phyloP scores from a whole-genome alignment of 2,113 vertebrate genomes.

The Pelecanoides urinatrix region DNA sequence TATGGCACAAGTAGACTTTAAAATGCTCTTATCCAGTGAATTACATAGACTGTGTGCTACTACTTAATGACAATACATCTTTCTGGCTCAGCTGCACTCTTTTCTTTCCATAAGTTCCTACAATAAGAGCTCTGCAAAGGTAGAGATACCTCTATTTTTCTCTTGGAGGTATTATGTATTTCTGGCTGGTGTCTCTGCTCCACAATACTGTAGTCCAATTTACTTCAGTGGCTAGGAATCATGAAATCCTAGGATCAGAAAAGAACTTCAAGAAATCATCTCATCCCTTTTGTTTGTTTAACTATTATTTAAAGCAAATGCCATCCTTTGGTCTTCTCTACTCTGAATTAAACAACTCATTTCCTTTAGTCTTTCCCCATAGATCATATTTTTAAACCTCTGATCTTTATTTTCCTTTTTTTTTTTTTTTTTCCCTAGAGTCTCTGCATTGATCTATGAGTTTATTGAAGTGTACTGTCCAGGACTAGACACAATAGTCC shows the following conservation, averaged over 20 bases:
- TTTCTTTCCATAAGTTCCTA: neutral
- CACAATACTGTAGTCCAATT: neutral
- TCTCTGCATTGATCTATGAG: neutral
- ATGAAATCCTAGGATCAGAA: neutral
- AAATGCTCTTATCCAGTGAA: neutral
- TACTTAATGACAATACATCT: neutral
- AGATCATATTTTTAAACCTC: neutral
- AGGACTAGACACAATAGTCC: conserved; percentile 14
- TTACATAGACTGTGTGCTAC: neutral
- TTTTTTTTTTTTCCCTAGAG: neutral
- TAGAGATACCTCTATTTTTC: neutral
- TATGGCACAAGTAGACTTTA: neutral
- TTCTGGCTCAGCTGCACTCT: neutral
- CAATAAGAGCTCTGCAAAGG: neutral
- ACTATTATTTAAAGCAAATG: neutral
- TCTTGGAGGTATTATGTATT: neutral
- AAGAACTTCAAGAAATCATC: neutral
- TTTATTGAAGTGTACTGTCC: neutral
- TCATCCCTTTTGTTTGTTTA: neutral
- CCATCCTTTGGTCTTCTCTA: neutral
- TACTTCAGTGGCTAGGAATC: neutral
- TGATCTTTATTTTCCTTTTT: neutral
- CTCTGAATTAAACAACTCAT: neutral
- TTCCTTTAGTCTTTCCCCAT: conserved; percentile 17
- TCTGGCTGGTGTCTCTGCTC: neutral